Base-by-base conservation (phyloP, 2,888 invertebrate genomes). In the Synergus laeviventris region DNA sequence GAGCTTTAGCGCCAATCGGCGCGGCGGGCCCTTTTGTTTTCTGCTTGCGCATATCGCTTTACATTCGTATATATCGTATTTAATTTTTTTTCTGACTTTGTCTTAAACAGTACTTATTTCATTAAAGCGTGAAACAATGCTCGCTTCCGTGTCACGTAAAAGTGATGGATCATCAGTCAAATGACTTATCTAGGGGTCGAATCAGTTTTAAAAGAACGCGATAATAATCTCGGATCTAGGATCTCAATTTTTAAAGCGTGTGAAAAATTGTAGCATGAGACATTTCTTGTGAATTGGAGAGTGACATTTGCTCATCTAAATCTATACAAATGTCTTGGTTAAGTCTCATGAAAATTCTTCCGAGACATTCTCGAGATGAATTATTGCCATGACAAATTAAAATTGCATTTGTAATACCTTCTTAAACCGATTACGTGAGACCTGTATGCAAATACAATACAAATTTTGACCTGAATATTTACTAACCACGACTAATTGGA, bases 1-100 rank as follows among this genome's bases (percentile, higher is more conserved):
- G 36, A 66, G 70, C 77, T 73, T 79, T 49, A 75, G 66, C 70
- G 36, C 61, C 56, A 73, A 64, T 62, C 59, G 18, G 38, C 18
- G 11, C 59, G 18, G 38, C 18, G 11, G 24, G 16, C 61, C 42
- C 73, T 60, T 76, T 45, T 76, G 61, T 70, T 80, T 70, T 76
- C 49, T 56, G 64, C 62, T 39, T 21, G 39, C 59, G 54, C 42
- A 42, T 24, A 70, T 70, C 49, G 45, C 24, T 70, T 45, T 49
- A 66, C 45, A 70, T 70, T 38, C 18, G n/a, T n/a, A n/a, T 62
- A 36, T 9, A n/a, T 70, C 66, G 42, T 45, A 45, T 5, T 21
- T 56, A n/a, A 70, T 45, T 70, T 21, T 45, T 62, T 49, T 70
- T 64, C 36, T 64, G 18, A 24, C 12, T 39, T 64, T 21, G n/a